Conservation (phyloP, 2,888 invertebrate species). For the Pyrochroa serraticornis region DNA sequence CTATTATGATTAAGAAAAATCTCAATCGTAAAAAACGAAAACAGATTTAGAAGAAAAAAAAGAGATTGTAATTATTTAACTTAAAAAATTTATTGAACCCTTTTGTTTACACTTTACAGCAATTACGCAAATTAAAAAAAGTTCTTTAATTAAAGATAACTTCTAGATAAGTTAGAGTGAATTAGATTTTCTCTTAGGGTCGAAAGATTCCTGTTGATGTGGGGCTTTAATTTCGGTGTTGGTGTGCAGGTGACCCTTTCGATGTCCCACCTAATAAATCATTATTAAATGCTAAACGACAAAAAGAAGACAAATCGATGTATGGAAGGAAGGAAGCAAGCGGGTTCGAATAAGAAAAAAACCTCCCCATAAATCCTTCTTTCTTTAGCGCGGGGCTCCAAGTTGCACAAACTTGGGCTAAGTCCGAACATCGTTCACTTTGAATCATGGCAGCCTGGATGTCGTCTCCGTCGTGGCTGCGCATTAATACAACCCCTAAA, state of each 20-base stretch:
- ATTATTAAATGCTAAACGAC: constrained; percentile 58
- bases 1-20: no score
- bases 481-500: constrained; percentile 52
- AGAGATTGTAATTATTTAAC: no score
- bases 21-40: no score
- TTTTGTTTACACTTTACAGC: no score
- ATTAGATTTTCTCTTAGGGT: no score
- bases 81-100: no score
- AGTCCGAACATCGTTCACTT: constrained; percentile 59
- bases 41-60: no score
- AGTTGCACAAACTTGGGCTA: constrained; percentile 57
- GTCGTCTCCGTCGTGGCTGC: constrained; percentile 55
- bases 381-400: constrained; percentile 53
- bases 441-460: constrained; percentile 56
- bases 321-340: constrained; percentile 54
- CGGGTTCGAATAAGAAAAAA: constrained; percentile 47
- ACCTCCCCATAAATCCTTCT: constrained; percentile 57
- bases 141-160: no score
- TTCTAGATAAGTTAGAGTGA: no score
- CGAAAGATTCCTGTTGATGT: no score
- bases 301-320: constrained; percentile 59
- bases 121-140: no score
- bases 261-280: constrained; percentile 49
- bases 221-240: not conserved
- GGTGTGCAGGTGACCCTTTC: constrained; percentile 43